phyloP scores from a whole-genome alignment of 1,140 invertebrate species.

The Eueides isabella region DNA sequence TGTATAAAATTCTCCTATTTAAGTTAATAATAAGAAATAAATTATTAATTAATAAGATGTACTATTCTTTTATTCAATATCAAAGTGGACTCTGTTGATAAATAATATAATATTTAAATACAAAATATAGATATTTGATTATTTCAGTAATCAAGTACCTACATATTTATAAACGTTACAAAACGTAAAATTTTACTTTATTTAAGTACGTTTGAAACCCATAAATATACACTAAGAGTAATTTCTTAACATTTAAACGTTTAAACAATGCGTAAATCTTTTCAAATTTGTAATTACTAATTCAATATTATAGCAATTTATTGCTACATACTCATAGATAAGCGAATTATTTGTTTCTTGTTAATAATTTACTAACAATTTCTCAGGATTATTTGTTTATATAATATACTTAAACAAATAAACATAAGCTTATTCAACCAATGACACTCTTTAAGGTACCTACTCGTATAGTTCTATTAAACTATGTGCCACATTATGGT shows the following conservation, averaged over 20 bases:
- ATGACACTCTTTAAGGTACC: not conserved
- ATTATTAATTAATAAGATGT: not conserved
- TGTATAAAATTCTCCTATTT: not conserved
- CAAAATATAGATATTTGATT: no score
- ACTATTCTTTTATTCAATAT: not conserved
- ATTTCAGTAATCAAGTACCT: no score
- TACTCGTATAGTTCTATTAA: not conserved
- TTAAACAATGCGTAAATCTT: no score
- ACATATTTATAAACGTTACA: no score
- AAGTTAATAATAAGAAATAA: not conserved
- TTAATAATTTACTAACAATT: not conserved
- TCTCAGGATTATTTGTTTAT: not conserved
- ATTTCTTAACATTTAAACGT: no score
- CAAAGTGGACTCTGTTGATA: not conserved
- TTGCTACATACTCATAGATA: no score
- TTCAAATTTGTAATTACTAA: no score
- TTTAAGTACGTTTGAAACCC: no score
- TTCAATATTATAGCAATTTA: not conserved
- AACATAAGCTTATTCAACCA: conserved; percentile 4
- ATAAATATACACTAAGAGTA: no score
- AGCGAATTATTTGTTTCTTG: not conserved
- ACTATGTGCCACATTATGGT: not conserved
- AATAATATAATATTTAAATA: no score
- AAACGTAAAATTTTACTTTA: no score
- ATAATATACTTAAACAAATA: not conserved